Conservation (phyloP, 2,888 invertebrate species). For the Sphaerophoria rueppellii region DNA sequence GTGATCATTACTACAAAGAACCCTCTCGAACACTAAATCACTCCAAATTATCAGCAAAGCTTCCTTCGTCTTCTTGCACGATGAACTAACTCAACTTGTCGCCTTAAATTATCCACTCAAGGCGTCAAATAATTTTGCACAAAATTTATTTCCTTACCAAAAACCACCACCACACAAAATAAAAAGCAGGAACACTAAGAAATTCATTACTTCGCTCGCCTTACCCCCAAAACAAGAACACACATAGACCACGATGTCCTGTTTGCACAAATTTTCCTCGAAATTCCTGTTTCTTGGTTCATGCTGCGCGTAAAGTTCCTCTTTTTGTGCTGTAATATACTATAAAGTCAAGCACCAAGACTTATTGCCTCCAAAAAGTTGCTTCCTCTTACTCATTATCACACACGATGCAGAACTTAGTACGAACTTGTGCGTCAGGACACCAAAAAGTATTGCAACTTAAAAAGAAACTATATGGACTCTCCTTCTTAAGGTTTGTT, state of each 20-base stretch:
- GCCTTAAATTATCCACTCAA: constrained; percentile 18
- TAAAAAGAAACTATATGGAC: neutral
- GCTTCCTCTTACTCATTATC: constrained; percentile 22
- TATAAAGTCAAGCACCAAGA: neutral
- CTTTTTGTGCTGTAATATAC: neutral
- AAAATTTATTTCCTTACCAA: constrained; percentile 3
- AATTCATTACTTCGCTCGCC: neutral
- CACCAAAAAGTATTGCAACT: neutral
- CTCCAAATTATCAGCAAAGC: neutral
- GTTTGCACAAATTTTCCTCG: neutral
- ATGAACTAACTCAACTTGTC: neutral
- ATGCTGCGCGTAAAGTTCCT: neutral
- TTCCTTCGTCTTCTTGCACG: neutral
- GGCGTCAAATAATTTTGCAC: constrained; percentile 8
- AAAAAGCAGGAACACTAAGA: neutral
- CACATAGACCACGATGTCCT: neutral
- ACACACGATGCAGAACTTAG: neutral
- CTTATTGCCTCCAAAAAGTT: constrained; percentile 16
- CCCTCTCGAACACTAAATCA: neutral
- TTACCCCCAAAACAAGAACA: neutral
- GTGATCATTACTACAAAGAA: neutral
- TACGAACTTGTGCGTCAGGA: neutral
- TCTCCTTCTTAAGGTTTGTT: neutral
- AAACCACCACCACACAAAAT: neutral
- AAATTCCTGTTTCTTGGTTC: neutral